Percentiles rank a stretch among this genome's conserved stretches.
These are phyloP conservation scores for Squalus acanthias DNA, from an alignment of 2,797 vertebrate genomes.

Conservation along the genomic window DNA sequence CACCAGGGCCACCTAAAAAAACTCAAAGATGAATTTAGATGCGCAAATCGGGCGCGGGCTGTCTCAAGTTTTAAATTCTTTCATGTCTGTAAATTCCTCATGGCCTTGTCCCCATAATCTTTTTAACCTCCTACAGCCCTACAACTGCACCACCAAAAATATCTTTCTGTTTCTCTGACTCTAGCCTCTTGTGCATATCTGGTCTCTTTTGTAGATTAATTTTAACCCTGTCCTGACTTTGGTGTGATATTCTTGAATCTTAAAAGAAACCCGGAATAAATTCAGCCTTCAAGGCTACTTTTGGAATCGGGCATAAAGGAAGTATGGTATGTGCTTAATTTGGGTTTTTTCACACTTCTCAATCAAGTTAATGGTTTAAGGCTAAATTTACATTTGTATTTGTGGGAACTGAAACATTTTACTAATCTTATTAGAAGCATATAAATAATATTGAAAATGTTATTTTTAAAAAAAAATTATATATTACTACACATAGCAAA, in stretches of 20 bases:
- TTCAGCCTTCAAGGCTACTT: not conserved
- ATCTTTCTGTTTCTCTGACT: too few species aligned
- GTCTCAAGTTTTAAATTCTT: not conserved
- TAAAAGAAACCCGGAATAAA: not conserved
- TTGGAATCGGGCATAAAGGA: not conserved
- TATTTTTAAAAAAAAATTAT: not conserved
- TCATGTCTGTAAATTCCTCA: not conserved
- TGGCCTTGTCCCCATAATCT: not conserved
- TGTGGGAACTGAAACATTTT: not conserved
- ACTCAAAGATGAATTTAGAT: too few species aligned
- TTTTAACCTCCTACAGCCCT: not conserved
- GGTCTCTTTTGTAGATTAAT: not conserved
- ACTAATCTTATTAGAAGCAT: not conserved
- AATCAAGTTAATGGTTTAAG: not conserved
- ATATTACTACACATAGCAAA: not conserved
- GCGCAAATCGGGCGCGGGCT: too few species aligned
- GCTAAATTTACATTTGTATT: not conserved
- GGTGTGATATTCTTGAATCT: not conserved
- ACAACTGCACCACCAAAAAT: not conserved
- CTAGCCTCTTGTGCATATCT: not conserved
- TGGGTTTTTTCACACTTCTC: not conserved
- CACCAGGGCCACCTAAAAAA: too few species aligned
- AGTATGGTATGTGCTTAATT: not conserved
- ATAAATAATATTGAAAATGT: not conserved
- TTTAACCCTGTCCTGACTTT: not conserved